These are phyloP conservation scores for Saxidomus purpurata DNA, from an alignment of 1,140 invertebrate genomes.

Conservation along the genomic window DNA sequence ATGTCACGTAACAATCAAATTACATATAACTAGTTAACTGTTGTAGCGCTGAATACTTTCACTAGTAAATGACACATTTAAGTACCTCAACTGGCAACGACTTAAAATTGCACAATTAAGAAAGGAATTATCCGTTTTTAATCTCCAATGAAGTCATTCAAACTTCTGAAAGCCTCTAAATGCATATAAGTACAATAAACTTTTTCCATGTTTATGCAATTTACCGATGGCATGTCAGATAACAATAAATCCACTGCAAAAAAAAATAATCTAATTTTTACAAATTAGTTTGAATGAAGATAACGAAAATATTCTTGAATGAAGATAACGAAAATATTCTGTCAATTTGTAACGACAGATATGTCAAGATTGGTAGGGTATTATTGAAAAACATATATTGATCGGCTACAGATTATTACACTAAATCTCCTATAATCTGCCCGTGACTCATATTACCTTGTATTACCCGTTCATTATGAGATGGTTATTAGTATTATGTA, in stretches of 20 bases:
- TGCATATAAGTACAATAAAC: neutral
- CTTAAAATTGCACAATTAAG: too few relatives aligned
- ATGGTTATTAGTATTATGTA: too few relatives aligned
- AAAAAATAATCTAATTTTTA: neutral
- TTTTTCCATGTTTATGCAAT: neutral
- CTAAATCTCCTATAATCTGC: conserved; percentile 22
- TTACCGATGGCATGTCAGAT: neutral
- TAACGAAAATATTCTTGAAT: neutral
- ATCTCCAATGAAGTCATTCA: neutral
- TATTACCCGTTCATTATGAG: neutral
- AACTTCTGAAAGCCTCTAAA: neutral
- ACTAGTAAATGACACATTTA: too few relatives aligned
- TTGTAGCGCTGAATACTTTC: too few relatives aligned
- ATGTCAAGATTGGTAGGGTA: neutral
- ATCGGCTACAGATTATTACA: neutral
- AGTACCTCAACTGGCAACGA: too few relatives aligned
- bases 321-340: conserved; percentile 2
- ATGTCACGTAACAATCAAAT: too few relatives aligned
- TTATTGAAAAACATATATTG: conserved; percentile 15
- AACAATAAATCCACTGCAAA: neutral
- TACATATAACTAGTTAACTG: too few relatives aligned
- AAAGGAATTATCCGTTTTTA: neutral
- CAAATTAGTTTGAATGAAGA: neutral
- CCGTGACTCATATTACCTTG: neutral
- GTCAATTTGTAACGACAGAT: neutral